Percentiles rank a stretch among this genome's conserved stretches.
These are phyloP conservation scores for Drosophila chauvacae DNA, from an alignment of 1,140 invertebrate genomes.

Conservation along the genomic window DNA sequence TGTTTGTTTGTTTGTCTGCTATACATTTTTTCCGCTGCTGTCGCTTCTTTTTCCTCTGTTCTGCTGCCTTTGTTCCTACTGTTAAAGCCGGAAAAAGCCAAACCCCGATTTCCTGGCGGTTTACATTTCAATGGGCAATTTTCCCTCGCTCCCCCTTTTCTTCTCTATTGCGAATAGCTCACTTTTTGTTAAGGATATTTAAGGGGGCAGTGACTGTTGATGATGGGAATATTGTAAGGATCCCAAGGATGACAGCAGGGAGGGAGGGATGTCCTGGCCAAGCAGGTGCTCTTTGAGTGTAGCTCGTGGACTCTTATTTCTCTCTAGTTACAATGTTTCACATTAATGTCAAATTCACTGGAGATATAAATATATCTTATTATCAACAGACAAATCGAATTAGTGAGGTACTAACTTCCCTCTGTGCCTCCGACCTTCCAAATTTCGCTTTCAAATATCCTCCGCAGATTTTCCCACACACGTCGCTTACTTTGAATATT, in stretches of 20 bases:
- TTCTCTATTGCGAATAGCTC: slow-evolving; percentile 30
- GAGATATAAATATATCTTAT: no score
- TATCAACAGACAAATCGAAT: no score
- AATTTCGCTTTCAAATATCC: slow-evolving; percentile 14
- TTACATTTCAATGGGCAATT: slow-evolving; percentile 83
- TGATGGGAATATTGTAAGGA: slow-evolving; percentile 37
- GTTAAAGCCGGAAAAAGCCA: slow-evolving; percentile 81
- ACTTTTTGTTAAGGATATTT: slow-evolving; percentile 12
- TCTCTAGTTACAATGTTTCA: not conserved
- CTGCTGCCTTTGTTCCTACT: slow-evolving; percentile 56
- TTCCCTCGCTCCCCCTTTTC: slow-evolving; percentile 45
- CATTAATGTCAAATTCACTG: not conserved
- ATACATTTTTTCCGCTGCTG: slow-evolving; percentile 50
- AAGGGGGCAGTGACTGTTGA: slow-evolving; percentile 68
- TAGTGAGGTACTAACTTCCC: no score
- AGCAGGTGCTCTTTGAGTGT: slow-evolving; percentile 38
- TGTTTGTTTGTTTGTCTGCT: slow-evolving; percentile 48
- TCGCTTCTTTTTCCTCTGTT: slow-evolving; percentile 57
- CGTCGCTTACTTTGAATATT: slow-evolving; percentile 57
- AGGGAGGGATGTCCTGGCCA: not conserved
- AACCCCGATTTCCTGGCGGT: slow-evolving; percentile 82
- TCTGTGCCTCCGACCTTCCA: not conserved
- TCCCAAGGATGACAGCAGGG: not conserved
- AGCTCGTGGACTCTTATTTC: slow-evolving; percentile 1
- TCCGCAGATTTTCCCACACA: slow-evolving; percentile 40